Percentiles rank a stretch among this genome's conserved stretches.
Evolutionary conservation across 2,888 invertebrate species (phyloP).

Genomic region (Cryptosula pallasiana): DNA sequence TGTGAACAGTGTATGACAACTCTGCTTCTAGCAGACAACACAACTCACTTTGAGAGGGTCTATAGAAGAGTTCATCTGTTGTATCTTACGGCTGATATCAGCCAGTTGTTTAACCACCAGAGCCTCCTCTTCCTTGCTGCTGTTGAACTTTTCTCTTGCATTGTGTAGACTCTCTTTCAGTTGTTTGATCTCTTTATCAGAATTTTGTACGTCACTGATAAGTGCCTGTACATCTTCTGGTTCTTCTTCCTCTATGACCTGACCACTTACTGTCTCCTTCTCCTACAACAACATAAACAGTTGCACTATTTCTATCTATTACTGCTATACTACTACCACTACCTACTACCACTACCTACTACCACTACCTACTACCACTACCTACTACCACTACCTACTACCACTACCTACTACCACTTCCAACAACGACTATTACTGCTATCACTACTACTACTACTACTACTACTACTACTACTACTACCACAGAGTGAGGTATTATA

Average conservation of each 20-base stretch:
- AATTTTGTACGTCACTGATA: slow-evolving; percentile 35
- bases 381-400: too few relatives aligned
- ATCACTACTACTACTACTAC: too few relatives aligned
- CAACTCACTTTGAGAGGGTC: not conserved
- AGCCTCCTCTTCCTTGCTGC: not conserved
- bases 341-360: too few relatives aligned
- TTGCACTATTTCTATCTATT: too few relatives aligned
- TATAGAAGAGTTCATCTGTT: not conserved
- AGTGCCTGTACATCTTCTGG: slow-evolving; percentile 34
- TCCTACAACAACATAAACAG: not conserved
- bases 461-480: too few relatives aligned
- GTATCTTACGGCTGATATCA: not conserved
- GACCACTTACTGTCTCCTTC: slow-evolving; percentile 19
- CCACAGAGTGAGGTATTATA: too few relatives aligned
- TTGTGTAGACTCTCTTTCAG: not conserved
- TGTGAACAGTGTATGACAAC: not conserved
- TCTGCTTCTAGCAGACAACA: not conserved
- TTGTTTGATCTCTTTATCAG: slow-evolving; percentile 29
- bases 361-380: too few relatives aligned
- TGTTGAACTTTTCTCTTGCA: not conserved
- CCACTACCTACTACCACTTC: too few relatives aligned
- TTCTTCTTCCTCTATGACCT: slow-evolving; percentile 33
- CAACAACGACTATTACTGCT: too few relatives aligned
- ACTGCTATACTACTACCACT: too few relatives aligned
- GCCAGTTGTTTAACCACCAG: not conserved